A percentile compares a stretch with the other conserved stretches of the same genome.
These are phyloP conservation scores for Aurelia aurita complex sp. Pacific DNA, from an alignment of 30 jellyfish, hydroid and myxozoan genomes.

Conservation along the genomic window DNA sequence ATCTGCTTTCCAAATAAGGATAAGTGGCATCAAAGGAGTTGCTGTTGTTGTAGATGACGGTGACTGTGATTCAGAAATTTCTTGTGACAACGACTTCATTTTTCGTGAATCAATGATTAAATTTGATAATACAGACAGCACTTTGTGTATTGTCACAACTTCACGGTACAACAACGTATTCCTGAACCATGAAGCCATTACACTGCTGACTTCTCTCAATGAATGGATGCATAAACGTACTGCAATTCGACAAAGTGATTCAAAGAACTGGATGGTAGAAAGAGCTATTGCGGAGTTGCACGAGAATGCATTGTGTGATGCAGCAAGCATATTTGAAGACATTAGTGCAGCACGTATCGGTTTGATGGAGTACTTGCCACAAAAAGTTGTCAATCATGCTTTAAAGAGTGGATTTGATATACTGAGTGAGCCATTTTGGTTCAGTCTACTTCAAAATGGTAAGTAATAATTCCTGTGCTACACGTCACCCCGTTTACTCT, in stretches of 20 bases:
- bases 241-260: background rate
- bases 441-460: slow-evolving; percentile 72
- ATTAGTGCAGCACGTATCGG: slow-evolving; percentile 43
- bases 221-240: background rate
- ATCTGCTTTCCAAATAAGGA: slow-evolving; percentile 73
- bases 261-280: slow-evolving; percentile 31
- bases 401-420: slow-evolving; percentile 48
- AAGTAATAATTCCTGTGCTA: background rate
- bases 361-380: slow-evolving; percentile 55
- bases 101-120: slow-evolving; percentile 76
- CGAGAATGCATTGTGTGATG: slow-evolving; percentile 57
- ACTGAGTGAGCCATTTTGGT: slow-evolving; percentile 77
- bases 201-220: slow-evolving; percentile 63
- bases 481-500: too few relatives aligned
- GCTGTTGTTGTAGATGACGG: slow-evolving; percentile 34
- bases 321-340: slow-evolving; percentile 66
- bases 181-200: slow-evolving; percentile 81
- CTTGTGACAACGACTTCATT: slow-evolving; percentile 27
- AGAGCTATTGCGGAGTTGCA: slow-evolving; percentile 48
- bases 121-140: slow-evolving; percentile 32
- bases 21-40: slow-evolving; percentile 82
- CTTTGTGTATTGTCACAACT: slow-evolving; percentile 48
- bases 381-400: slow-evolving; percentile 20
- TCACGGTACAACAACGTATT: slow-evolving; percentile 36
- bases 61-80: slow-evolving; percentile 36